Base-by-base conservation (phyloP, 2,888 invertebrate genomes). In the Synergus gifuensis region DNA sequence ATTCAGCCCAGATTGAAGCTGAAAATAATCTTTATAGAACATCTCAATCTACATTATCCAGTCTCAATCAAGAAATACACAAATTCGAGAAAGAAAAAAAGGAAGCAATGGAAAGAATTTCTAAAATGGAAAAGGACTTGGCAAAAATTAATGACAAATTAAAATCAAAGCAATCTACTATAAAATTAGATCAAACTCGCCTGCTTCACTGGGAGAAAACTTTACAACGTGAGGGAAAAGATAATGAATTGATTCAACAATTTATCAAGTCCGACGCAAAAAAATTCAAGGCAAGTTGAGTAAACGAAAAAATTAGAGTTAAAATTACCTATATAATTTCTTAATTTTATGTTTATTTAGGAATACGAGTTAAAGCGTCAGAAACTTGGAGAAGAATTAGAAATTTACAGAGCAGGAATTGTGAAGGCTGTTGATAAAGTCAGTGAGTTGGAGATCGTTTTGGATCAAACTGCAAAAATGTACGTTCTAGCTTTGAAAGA, bases 131-230 rank as follows among this genome's bases (percentile, higher is more conserved):
- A 46, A 86, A 81, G 28, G 94, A 94, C 79, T 93, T 96, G 49
- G 91, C 92, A 0, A 94, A 93, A 62, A 91, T 94, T 3, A 92
- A 94, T 42, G 93, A 93, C 64, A 95, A 94, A 90, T 94, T 97
- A 49, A 95, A 96, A 82, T 91, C 92, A 12, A 89, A 95, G 14
- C 96, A 96, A 86, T 93, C 93, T 42, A 95, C 94, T 84, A 95
- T 96, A 2, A 94, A 95, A 80, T 95, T 96, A 90, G 96, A 96
- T 83, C 93, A 94, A 42, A 94, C 94, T 22, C 95, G 95, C 0
- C 89, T 97, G 77, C 93, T 94, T 67, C 95, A 95, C 76, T 96
- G 96, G 96, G 94, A 95, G 42, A 95, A 96, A 64, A 94, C 95
- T 0, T 93, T 97, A 79, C 94, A 94, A 84, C 94, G 95, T 80